phyloP scores from a whole-genome alignment of 2,797 vertebrate genomes.

The Adrianichthys oophorus region DNA sequence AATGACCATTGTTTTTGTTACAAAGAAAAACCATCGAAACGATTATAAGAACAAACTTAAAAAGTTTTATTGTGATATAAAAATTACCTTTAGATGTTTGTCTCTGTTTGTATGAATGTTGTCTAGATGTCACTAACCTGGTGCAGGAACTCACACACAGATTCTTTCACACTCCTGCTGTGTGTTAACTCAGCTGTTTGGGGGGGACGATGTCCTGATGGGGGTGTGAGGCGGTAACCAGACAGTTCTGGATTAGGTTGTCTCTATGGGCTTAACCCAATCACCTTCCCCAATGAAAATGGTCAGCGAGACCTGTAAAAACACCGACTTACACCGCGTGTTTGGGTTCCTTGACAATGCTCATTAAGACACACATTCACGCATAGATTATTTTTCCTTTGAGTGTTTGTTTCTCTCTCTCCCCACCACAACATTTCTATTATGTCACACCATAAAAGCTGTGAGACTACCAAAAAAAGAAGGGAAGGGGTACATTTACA shows the following conservation, averaged over 20 bases:
- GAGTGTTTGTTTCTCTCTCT: conserved; percentile 8
- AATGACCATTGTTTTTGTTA: too few species aligned
- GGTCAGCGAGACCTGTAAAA: conserved; percentile 10
- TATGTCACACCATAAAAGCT: conserved; percentile 52
- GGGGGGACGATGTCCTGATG: conserved; percentile 3
- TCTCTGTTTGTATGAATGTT: too few species aligned
- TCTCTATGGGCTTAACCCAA: conserved; percentile 43
- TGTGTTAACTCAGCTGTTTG: conserved; percentile 49
- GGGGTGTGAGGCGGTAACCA: conserved; percentile 17
- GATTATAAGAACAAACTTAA: too few species aligned
- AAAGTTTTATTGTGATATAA: too few species aligned
- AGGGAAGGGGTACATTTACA: conserved; percentile 11
- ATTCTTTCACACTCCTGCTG: conserved; percentile 5
- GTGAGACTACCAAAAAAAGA: conserved; percentile 15
- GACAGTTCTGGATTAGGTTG: conserved; percentile 48
- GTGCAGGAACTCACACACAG: not conserved
- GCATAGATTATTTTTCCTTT: not conserved
- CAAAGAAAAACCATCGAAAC: too few species aligned
- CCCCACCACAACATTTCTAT: conserved; percentile 24
- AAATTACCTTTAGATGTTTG: too few species aligned
- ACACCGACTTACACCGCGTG: conserved; percentile 13
- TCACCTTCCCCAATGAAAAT: conserved; percentile 17
- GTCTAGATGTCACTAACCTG: too few species aligned
- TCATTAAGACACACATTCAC: conserved; percentile 9
- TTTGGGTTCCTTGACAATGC: conserved; percentile 7